phyloP scores from a whole-genome alignment of 2,113 vertebrate genomes.

The Pollachius pollachius region DNA sequence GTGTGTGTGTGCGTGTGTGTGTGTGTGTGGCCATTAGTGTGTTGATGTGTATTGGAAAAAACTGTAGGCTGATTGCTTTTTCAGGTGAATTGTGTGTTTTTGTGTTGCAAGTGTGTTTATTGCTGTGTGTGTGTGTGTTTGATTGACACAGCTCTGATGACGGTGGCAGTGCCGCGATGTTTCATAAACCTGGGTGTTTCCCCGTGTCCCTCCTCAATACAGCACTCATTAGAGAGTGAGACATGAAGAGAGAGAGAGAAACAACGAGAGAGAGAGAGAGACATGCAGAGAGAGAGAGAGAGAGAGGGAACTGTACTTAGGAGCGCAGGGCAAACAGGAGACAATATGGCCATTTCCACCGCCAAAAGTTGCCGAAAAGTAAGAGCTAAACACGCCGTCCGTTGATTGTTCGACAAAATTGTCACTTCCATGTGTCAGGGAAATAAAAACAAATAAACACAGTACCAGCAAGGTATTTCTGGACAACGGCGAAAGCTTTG shows the following conservation, averaged over 20 bases:
- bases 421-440: too few relatives aligned
- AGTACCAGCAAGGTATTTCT: too few relatives aligned
- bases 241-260: not conserved
- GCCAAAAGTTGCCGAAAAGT: too few relatives aligned
- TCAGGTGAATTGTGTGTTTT: too few relatives aligned
- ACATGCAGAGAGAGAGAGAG: not conserved
- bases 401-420: too few relatives aligned
- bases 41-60: conserved; percentile 7
- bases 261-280: conserved; percentile 3
- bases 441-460: too few relatives aligned
- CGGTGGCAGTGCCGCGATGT: not conserved
- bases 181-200: not conserved
- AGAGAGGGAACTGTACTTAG: conserved; percentile 24
- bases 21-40: not conserved
- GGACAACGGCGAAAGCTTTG: too few relatives aligned
- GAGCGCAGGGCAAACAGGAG: not conserved
- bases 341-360: too few relatives aligned
- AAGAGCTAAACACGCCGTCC: too few relatives aligned
- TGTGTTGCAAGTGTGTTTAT: too few relatives aligned
- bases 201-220: not conserved
- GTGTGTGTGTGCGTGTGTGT: conserved; percentile 16
- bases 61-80: conserved; percentile 51
- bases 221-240: not conserved
- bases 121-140: not conserved
- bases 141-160: conserved; percentile 1